Evolutionary conservation across 2,797 vertebrate genomes (phyloP).

Genomic region (Aulostomus chinensis): DNA sequence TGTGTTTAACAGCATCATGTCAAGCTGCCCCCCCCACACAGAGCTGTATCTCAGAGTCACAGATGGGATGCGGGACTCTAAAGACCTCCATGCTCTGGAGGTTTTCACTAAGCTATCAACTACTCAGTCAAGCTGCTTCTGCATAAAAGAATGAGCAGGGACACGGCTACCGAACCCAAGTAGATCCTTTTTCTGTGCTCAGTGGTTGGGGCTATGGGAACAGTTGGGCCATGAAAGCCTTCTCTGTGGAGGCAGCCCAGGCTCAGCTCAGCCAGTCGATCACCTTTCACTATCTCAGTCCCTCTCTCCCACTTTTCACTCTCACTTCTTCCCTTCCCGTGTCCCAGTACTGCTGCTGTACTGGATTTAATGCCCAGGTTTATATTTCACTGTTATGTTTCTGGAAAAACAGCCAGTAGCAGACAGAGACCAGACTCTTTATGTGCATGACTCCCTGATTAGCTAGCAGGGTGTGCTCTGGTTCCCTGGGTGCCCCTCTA

Average conservation of each 20-base stretch:
- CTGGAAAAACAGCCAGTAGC: slow-evolving; percentile 63
- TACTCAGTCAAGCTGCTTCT: slow-evolving; percentile 15
- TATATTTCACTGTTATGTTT: slow-evolving; percentile 67
- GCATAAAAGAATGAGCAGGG: slow-evolving; percentile 41
- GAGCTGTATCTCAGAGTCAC: slow-evolving; percentile 17
- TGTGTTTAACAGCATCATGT: slow-evolving; percentile 5
- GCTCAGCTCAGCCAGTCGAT: slow-evolving; percentile 60
- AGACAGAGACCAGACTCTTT: slow-evolving; percentile 66
- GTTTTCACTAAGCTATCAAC: slow-evolving; percentile 36
- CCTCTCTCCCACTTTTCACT: background rate
- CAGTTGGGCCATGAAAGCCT: slow-evolving; percentile 63
- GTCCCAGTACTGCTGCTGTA: slow-evolving; percentile 25
- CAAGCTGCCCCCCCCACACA: slow-evolving; percentile 18
- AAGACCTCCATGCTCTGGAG: slow-evolving; percentile 25
- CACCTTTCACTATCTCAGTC: slow-evolving; percentile 56
- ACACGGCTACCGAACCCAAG: slow-evolving; percentile 34
- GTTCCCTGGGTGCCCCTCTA: slow-evolving; percentile 44
- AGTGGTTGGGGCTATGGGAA: slow-evolving; percentile 63
- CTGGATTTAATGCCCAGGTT: slow-evolving; percentile 62
- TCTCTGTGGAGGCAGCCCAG: slow-evolving; percentile 59
- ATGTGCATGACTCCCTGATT: too few species aligned
- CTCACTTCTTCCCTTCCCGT: slow-evolving; percentile 28
- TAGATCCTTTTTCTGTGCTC: slow-evolving; percentile 62
- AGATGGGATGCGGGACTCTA: slow-evolving; percentile 14
- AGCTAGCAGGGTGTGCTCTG: slow-evolving; percentile 42